phyloP scores from a whole-genome alignment of 2,113 vertebrate genomes.

The Gavia stellata region DNA sequence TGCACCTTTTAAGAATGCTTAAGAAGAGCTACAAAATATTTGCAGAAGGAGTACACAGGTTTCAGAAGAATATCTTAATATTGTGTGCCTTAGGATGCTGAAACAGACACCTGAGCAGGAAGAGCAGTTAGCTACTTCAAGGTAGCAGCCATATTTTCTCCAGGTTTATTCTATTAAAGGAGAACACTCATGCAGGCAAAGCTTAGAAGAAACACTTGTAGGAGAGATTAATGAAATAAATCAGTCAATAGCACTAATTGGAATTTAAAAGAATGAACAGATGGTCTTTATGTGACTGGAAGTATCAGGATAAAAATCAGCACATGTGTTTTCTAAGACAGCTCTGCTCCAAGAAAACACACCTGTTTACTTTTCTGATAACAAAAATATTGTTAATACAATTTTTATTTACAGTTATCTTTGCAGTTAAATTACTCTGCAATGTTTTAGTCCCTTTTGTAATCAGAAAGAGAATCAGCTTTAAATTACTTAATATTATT shows the following conservation, averaged over 20 bases:
- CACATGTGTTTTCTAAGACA: constrained; percentile 42
- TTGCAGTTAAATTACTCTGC: constrained; percentile 21
- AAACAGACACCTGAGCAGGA: not conserved
- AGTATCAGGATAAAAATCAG: constrained; percentile 57
- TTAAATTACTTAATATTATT: constrained; percentile 19
- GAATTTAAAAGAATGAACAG: constrained; percentile 74
- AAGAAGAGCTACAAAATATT: not conserved
- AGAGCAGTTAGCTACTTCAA: not conserved
- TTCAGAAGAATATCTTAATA: not conserved
- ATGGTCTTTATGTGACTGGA: constrained; percentile 74
- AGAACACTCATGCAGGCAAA: not conserved
- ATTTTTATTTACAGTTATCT: constrained; percentile 46
- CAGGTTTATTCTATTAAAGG: constrained; percentile 9
- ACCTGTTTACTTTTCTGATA: constrained; percentile 70
- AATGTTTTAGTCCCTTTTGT: constrained; percentile 8
- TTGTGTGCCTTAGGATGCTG: not conserved
- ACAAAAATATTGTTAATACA: constrained; percentile 44
- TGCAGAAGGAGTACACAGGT: not conserved
- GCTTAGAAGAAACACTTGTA: constrained; percentile 25
- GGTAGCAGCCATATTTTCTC: not conserved
- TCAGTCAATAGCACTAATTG: constrained; percentile 71
- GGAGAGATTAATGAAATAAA: constrained; percentile 66
- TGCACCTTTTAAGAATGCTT: not conserved
- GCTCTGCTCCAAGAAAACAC: constrained; percentile 59
- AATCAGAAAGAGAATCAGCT: constrained; percentile 33